Conservation (phyloP, 1,140 invertebrate genomes). For the Papilio xuthus region DNA sequence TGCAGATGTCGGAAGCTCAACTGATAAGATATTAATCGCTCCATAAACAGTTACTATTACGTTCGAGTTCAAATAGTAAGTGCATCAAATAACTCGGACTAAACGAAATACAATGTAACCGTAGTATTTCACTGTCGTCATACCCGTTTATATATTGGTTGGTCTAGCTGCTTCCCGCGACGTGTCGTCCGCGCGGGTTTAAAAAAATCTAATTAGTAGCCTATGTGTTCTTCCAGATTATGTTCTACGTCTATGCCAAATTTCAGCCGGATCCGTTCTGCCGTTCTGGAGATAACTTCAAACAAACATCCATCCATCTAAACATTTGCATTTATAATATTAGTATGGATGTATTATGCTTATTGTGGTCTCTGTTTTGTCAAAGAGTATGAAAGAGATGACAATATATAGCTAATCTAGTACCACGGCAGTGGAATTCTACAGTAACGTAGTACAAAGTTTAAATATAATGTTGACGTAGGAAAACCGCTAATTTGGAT, state of each 20-base stretch:
- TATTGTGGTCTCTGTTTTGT: not conserved
- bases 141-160: no score
- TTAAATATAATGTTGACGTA: not conserved
- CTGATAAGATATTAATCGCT: constrained; percentile 3
- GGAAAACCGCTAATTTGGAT: constrained; percentile 7
- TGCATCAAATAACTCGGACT: not conserved
- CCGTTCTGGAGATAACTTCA: no score
- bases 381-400: not conserved
- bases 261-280: no score
- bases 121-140: not conserved
- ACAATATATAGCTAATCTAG: not conserved
- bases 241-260: no score
- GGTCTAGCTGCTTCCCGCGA: no score
- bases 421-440: no score
- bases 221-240: no score
- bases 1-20: constrained; percentile 10
- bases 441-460: not conserved
- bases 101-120: not conserved
- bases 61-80: constrained; percentile 2
- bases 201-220: no score
- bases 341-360: not conserved
- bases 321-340: no score
- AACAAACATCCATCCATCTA: no score
- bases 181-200: no score
- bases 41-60: not conserved